Evolutionary conservation across 2,888 invertebrate species (phyloP).

Genomic region (Cantharis rufa): DNA sequence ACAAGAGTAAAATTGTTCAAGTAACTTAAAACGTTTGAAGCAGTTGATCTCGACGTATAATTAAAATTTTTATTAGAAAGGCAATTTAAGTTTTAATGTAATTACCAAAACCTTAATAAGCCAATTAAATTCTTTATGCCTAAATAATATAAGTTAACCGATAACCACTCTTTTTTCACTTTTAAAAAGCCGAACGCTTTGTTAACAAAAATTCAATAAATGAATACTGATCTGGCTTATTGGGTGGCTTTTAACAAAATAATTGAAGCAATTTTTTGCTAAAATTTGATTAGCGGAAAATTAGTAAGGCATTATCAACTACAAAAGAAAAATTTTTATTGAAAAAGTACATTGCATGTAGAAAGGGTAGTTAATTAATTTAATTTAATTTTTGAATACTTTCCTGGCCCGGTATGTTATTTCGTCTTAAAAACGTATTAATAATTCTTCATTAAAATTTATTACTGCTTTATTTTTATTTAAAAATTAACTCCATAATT

Average conservation of each 20-base stretch:
- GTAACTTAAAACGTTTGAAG: background rate
- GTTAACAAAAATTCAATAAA: background rate
- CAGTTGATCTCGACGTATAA: background rate
- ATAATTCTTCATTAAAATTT: background rate
- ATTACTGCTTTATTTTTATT: background rate
- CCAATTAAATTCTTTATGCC: background rate
- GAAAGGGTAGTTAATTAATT: background rate
- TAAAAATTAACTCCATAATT: background rate
- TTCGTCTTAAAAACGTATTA: background rate
- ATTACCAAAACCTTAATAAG: background rate
- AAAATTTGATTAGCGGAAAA: background rate
- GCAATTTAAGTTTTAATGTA: background rate
- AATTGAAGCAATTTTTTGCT: background rate
- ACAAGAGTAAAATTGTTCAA: background rate
- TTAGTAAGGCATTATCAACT: background rate
- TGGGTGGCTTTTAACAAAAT: background rate
- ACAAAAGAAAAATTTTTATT: background rate
- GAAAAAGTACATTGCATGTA: background rate
- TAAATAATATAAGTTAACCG: background rate
- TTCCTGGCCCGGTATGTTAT: background rate
- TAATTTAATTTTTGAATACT: background rate
- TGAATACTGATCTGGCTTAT: background rate
- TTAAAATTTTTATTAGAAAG: background rate
- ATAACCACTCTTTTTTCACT: background rate
- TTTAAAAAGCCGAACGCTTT: background rate